Conservation (phyloP, 2,113 vertebrate genomes). For the Hassar affinis region DNA sequence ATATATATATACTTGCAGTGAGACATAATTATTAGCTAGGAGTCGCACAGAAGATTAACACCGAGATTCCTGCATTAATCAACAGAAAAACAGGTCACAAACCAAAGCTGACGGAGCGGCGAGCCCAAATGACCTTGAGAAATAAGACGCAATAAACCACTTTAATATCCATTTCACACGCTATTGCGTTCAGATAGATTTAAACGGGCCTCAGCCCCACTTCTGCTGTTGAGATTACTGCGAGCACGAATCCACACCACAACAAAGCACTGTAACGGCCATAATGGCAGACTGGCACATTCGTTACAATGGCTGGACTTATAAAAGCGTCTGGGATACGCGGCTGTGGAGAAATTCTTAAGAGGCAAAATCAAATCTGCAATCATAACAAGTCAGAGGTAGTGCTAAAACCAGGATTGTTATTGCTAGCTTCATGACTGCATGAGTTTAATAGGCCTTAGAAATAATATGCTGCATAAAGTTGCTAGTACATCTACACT, state of each 20-base stretch:
- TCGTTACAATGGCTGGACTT: conserved; percentile 30
- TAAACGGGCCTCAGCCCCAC: conserved; percentile 65
- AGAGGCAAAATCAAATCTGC: conserved; percentile 14
- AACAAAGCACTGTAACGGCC: conserved; percentile 36
- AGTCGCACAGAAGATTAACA: conserved; percentile 11
- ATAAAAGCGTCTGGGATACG: not conserved
- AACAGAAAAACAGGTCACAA: conserved; percentile 46
- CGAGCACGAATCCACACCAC: too few species aligned
- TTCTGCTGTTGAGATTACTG: conserved; percentile 59
- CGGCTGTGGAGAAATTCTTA: not conserved
- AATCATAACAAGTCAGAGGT: conserved; percentile 8
- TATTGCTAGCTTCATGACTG: not conserved
- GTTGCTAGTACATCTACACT: not conserved
- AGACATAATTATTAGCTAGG: not conserved
- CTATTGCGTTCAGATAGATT: conserved; percentile 72
- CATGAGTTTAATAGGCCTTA: not conserved
- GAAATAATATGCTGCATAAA: not conserved
- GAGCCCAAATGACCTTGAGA: conserved; percentile 74
- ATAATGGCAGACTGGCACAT: conserved; percentile 40
- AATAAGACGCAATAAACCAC: conserved; percentile 70
- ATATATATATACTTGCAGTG: not conserved
- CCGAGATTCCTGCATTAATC: conserved; percentile 40
- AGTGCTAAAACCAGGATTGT: not conserved
- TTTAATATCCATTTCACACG: conserved; percentile 77
- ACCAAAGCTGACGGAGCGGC: conserved; percentile 55